phyloP scores from a whole-genome alignment of 1,140 invertebrate genomes.

The Tetramorium parvispinum region DNA sequence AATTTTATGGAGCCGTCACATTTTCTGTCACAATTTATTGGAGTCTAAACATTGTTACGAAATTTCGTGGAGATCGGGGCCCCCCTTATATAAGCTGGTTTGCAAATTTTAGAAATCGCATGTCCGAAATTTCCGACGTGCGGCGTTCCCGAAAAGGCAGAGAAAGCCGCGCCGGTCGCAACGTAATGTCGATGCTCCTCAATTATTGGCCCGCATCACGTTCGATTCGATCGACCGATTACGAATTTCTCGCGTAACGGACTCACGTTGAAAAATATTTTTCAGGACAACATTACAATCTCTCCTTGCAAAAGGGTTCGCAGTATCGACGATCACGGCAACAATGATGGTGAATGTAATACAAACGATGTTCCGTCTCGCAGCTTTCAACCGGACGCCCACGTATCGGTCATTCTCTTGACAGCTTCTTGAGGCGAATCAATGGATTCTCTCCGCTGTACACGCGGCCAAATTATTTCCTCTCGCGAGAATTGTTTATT shows the following conservation, averaged over 20 bases:
- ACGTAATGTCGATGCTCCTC: slow-evolving; percentile 26
- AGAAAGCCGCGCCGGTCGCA: slow-evolving; percentile 60
- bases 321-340: slow-evolving; percentile 25
- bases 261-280: not conserved
- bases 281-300: no score
- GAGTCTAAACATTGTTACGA: slow-evolving; percentile 16
- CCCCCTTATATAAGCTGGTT: slow-evolving; percentile 12
- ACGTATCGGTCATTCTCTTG: not conserved
- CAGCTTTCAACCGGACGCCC: not conserved
- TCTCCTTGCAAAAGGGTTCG: not conserved
- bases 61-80: not conserved
- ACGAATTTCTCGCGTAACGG: slow-evolving; percentile 6
- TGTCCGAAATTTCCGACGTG: slow-evolving; percentile 21
- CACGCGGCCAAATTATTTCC: slow-evolving; percentile 8
- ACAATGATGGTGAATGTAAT: slow-evolving; percentile 58
- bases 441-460: slow-evolving; percentile 5
- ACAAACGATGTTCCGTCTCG: not conserved
- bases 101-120: slow-evolving; percentile 56
- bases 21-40: not conserved
- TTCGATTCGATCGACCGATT: slow-evolving; percentile 3
- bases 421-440: slow-evolving; percentile 5
- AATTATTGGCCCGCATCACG: slow-evolving; percentile 33
- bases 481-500: not conserved
- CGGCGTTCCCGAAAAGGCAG: slow-evolving; percentile 47
- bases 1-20: no score